phyloP scores from a whole-genome alignment of 92 coral and sea anemone species.

The Zoanthus gigantus region DNA sequence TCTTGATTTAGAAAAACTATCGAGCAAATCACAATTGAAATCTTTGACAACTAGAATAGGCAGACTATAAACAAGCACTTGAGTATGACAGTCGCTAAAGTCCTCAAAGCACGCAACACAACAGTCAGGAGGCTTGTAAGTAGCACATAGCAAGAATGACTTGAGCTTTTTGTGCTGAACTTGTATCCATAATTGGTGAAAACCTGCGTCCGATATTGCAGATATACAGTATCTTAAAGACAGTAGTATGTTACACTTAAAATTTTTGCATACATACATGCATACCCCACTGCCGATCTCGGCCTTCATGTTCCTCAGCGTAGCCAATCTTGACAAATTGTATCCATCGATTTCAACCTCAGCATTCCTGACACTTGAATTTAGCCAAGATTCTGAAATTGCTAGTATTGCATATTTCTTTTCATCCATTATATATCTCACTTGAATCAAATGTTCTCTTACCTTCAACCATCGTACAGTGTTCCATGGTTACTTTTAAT shows the following conservation, averaged over 20 bases:
- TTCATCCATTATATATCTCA: conserved; percentile 10
- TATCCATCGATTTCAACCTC: conserved; percentile 29
- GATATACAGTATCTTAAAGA: neutral
- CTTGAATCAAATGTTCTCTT: conserved; percentile 44
- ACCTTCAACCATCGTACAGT: conserved; percentile 36
- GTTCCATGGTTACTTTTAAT: conserved; percentile 7
- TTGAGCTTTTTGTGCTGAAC: conserved; percentile 39
- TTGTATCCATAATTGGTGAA: conserved; percentile 55
- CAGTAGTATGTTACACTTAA: neutral
- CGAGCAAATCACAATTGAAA: neutral
- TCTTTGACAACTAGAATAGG: neutral
- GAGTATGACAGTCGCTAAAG: neutral
- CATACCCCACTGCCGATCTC: too few relatives aligned
- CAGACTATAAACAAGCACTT: neutral
- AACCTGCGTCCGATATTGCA: conserved; percentile 37
- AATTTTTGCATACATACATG: neutral
- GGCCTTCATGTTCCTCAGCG: neutral
- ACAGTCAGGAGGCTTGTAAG: neutral
- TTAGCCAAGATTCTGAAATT: conserved; percentile 51
- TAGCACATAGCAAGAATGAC: conserved; percentile 24
- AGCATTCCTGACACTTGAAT: conserved; percentile 23
- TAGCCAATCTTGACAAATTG: conserved; percentile 43
- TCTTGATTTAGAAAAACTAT: neutral
- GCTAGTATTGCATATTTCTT: neutral
- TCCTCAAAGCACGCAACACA: neutral